phyloP scores from a whole-genome alignment of 2,888 invertebrate species.

The Nineta flava region DNA sequence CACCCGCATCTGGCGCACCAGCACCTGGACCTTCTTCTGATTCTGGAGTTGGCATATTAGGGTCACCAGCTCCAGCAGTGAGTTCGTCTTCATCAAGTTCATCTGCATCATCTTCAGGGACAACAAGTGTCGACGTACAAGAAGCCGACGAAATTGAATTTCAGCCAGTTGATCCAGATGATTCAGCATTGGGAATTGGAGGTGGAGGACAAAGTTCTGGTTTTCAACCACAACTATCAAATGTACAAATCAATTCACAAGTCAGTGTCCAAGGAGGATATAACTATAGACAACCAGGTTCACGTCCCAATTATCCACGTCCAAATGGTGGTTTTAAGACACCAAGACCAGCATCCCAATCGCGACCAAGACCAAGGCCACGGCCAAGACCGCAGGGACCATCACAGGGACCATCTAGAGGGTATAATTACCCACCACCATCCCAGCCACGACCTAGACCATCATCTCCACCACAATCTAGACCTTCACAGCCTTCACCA shows the following conservation, averaged over 20 bases:
- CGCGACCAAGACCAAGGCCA: not conserved
- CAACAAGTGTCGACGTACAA: no score
- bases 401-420: not conserved
- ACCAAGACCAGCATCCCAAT: not conserved
- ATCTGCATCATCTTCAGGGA: no score
- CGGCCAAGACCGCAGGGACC: not conserved
- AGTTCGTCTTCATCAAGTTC: no score
- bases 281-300: not conserved
- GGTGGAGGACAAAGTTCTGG: no score
- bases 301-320: not conserved
- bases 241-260: no score
- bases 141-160: no score
- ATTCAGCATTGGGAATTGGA: no score
- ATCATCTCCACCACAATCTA: not conserved
- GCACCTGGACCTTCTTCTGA: not conserved
- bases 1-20: not conserved
- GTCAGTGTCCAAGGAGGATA: not conserved
- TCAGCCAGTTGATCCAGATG: no score
- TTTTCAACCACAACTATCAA: no score
- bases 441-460: conserved; percentile 2
- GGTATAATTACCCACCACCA: not conserved
- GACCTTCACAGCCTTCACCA: not conserved
- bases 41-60: not conserved
- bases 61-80: no score
- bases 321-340: no score